These are phyloP conservation scores for Ormyrus thymus DNA, from an alignment of 2,888 invertebrate species.

Conservation along the genomic window DNA sequence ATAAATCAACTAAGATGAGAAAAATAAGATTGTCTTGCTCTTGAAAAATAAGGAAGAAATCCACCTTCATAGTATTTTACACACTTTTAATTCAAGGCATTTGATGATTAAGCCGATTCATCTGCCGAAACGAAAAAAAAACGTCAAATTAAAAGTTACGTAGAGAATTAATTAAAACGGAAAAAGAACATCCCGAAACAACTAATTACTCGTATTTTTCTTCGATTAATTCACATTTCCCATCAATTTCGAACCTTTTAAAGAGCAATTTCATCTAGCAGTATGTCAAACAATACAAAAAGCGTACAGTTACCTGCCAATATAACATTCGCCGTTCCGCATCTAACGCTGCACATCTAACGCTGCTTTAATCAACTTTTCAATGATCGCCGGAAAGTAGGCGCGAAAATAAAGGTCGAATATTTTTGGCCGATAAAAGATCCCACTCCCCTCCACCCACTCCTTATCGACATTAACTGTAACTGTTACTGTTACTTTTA, in stretches of 20 bases:
- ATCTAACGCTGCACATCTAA: background rate
- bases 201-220: no score
- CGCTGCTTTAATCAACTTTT: slow-evolving; percentile 15
- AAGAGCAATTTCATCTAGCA: background rate
- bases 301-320: slow-evolving; percentile 6
- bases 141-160: no score
- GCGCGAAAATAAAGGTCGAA: slow-evolving; percentile 33
- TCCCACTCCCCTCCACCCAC: background rate
- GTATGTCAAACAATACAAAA: slow-evolving; percentile 1
- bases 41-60: no score
- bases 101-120: no score
- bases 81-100: no score
- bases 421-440: slow-evolving; percentile 11
- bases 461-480: slow-evolving; percentile 39
- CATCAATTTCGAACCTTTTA: background rate
- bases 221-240: no score
- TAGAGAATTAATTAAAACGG: no score
- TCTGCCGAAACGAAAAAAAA: no score
- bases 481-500: slow-evolving; percentile 50
- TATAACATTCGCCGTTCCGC: background rate
- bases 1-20: no score
- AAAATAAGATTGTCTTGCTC: no score
- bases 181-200: no score
- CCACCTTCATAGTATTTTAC: no score
- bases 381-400: background rate